Percentiles rank a stretch among this genome's conserved stretches.
Conservation (phyloP, 1,140 invertebrate genomes). For the Ostrea denselamellosa region DNA sequence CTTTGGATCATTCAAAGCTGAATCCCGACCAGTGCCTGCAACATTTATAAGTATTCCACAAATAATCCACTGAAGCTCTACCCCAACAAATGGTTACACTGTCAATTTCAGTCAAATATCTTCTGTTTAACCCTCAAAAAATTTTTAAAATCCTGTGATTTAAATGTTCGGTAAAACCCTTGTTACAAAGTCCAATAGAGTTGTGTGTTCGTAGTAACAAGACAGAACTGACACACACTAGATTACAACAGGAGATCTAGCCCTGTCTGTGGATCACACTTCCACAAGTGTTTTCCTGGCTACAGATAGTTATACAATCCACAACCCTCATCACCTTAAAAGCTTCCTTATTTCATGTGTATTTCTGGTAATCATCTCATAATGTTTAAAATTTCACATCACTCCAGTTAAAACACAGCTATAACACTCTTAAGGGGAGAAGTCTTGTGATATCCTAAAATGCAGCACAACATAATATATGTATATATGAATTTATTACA, state of each 20-base stretch:
- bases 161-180: neutral
- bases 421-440: too few species aligned
- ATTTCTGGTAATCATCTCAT: slow-evolving; percentile 1
- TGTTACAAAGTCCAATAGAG: neutral
- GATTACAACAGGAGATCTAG: neutral
- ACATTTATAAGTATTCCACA: slow-evolving; percentile 26
- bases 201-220: neutral
- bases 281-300: slow-evolving; percentile 34
- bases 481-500: too few species aligned
- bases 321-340: neutral
- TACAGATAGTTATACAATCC: neutral
- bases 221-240: neutral
- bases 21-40: slow-evolving; percentile 66
- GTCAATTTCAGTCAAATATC: neutral
- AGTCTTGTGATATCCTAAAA: too few species aligned
- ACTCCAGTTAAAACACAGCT: neutral
- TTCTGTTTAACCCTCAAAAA: neutral
- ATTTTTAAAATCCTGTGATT: neutral
- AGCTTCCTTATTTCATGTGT: slow-evolving; percentile 27
- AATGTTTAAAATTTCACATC: neutral
- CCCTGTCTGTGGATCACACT: neutral
- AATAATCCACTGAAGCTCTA: neutral
- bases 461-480: too few species aligned
- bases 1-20: slow-evolving; percentile 78
- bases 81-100: neutral